phyloP scores from a whole-genome alignment of 2,113 vertebrate genomes.

The Amazona vittata region DNA sequence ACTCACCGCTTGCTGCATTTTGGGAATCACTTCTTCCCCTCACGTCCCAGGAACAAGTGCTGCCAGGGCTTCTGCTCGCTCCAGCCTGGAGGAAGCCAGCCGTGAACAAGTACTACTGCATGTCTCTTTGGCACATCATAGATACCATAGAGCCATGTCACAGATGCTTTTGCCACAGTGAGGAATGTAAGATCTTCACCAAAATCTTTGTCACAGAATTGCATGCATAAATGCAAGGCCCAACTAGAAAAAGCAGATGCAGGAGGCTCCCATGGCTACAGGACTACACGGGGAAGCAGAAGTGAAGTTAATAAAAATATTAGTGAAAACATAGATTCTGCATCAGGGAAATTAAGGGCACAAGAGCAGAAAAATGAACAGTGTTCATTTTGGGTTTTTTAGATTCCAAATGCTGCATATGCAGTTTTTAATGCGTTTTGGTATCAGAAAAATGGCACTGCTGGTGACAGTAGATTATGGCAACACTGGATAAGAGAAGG shows the following conservation, averaged over 20 bases:
- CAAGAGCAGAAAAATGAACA: not conserved
- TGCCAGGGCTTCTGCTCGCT: not conserved
- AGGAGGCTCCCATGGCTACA: not conserved
- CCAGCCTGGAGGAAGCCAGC: not conserved
- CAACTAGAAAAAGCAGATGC: rapidly evolving
- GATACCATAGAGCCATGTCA: rapidly evolving
- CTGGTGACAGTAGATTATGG: not conserved
- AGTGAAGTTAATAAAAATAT: not conserved
- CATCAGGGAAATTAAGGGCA: not conserved
- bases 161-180: not conserved
- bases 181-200: not conserved
- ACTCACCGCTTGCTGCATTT: not conserved
- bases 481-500: not conserved
- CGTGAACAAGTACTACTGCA: rapidly evolving
- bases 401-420: not conserved
- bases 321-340: not conserved
- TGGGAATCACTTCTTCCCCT: not conserved
- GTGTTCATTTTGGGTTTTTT: not conserved
- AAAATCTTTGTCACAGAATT: not conserved
- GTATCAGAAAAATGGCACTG: not conserved
- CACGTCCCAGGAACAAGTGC: rapidly evolving
- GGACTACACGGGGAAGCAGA: not conserved
- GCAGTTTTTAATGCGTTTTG: not conserved
- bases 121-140: not conserved
- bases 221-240: rapidly evolving